Conservation (phyloP, 2,113 vertebrate species). For the Clinocottus analis region DNA sequence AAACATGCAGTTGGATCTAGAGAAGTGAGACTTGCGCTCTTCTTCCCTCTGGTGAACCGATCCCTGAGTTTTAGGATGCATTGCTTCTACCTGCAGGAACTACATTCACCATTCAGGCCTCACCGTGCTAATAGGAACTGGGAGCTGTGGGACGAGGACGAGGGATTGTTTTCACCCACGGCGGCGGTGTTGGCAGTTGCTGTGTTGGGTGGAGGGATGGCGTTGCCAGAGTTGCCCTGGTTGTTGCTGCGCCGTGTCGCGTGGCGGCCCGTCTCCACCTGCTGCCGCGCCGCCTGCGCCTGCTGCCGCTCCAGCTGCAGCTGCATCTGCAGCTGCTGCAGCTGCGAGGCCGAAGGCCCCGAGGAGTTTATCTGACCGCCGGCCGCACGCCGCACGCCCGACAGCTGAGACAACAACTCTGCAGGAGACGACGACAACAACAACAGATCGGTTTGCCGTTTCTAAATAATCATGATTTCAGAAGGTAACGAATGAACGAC, state of each 20-base stretch:
- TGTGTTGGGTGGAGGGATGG: constrained; percentile 89
- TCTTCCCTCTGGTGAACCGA: too few species aligned
- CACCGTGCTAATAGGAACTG: constrained; percentile 98
- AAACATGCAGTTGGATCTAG: too few species aligned
- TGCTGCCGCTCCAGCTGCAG: constrained; percentile 97
- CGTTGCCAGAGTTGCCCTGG: constrained; percentile 89
- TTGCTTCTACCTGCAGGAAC: not conserved
- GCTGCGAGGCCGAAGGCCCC: constrained; percentile 96
- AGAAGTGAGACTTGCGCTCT: too few species aligned
- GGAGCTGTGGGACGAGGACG: constrained; percentile 90
- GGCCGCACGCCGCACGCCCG: constrained; percentile 95
- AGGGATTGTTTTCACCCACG: constrained; percentile 89
- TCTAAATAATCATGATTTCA: constrained; percentile 16
- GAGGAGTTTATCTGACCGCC: constrained; percentile 98
- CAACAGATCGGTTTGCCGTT: not conserved
- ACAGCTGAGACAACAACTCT: constrained; percentile 99
- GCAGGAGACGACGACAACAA: constrained; percentile 63
- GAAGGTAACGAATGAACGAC: not conserved
- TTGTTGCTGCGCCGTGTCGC: constrained; percentile 91
- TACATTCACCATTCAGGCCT: not conserved
- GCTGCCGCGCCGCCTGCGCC: constrained; percentile 96
- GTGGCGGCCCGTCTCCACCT: constrained; percentile 95
- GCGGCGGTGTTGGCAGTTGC: constrained; percentile 86
- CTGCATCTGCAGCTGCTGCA: constrained; percentile 99
- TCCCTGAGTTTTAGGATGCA: too few species aligned